phyloP scores from a whole-genome alignment of 1,140 invertebrate genomes.

The Mylabris phalerata region DNA sequence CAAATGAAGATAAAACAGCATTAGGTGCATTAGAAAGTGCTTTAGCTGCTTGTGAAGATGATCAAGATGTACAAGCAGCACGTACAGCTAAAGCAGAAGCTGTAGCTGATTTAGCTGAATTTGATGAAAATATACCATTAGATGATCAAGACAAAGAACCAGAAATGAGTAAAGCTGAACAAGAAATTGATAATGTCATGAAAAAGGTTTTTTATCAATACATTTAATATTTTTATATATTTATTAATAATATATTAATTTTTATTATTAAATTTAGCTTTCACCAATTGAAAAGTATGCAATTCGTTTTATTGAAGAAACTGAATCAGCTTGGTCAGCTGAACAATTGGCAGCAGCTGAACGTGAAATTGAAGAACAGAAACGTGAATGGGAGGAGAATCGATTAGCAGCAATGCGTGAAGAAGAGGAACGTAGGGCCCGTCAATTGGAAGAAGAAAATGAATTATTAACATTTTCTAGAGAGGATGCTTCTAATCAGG shows the following conservation, averaged over 20 bases:
- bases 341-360: conserved; percentile 83
- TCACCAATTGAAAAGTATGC: conserved; percentile 90
- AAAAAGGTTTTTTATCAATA: conserved; percentile 57
- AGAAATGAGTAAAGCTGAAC: conserved; percentile 73
- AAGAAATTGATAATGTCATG: conserved; percentile 73
- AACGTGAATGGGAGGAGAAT: conserved; percentile 90
- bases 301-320: conserved; percentile 82
- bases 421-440: conserved; percentile 62
- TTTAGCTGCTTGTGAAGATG: conserved; percentile 88
- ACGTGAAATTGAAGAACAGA: conserved; percentile 83
- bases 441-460: conserved; percentile 53
- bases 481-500: conserved; percentile 73
- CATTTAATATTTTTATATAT: not conserved
- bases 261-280: conserved; percentile 53
- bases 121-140: conserved; percentile 94
- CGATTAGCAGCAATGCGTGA: conserved; percentile 66
- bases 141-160: conserved; percentile 56
- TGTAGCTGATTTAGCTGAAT: conserved; percentile 89
- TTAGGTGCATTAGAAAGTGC: conserved; percentile 72
- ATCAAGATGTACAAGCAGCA: conserved; percentile 87
- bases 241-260: not conserved
- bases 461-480: conserved; percentile 63
- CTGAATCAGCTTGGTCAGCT: conserved; percentile 75
- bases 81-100: conserved; percentile 86
- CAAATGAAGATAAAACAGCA: conserved; percentile 51